A percentile compares a stretch with the other conserved stretches of the same genome.
Evolutionary conservation across 2,888 invertebrate species (phyloP).

Genomic region (Leptogaster cylindrica): DNA sequence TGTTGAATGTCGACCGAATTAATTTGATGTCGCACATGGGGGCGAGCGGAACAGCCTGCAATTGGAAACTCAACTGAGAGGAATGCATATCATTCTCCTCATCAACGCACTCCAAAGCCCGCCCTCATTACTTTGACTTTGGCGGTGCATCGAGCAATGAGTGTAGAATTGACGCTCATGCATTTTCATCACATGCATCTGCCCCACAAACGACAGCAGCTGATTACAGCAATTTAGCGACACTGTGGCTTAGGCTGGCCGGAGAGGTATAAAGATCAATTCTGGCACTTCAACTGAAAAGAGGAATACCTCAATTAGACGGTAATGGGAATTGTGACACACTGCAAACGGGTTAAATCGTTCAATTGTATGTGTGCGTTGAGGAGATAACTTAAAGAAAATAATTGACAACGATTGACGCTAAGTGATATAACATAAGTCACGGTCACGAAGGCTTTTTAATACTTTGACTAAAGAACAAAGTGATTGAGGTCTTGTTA

Average conservation of each 20-base stretch:
- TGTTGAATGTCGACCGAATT: too few relatives aligned
- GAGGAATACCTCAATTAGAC: neutral
- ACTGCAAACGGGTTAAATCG: too few relatives aligned
- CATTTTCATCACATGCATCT: constrained; percentile 1
- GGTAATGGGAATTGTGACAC: too few relatives aligned
- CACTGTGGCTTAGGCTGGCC: constrained; percentile 1
- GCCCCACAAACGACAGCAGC: constrained; percentile 6
- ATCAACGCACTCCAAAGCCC: too few relatives aligned
- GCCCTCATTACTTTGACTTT: constrained; percentile 21
- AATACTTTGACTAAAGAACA: too few relatives aligned
- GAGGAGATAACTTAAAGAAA: too few relatives aligned
- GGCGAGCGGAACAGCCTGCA: neutral
- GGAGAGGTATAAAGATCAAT: neutral
- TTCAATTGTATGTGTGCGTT: too few relatives aligned
- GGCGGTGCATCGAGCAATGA: neutral
- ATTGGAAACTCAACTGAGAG: constrained; percentile 4
- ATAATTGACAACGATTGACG: too few relatives aligned
- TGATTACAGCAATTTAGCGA: constrained; percentile 11
- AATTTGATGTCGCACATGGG: neutral
- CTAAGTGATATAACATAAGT: too few relatives aligned
- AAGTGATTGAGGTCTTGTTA: too few relatives aligned
- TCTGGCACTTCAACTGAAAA: neutral
- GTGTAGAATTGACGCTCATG: neutral
- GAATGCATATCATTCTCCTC: constrained; percentile 4
- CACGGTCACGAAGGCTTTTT: too few relatives aligned